A percentile compares a stretch with the other conserved stretches of the same genome.
Conservation (phyloP, 2,888 invertebrate genomes). For the Brenthis ino region DNA sequence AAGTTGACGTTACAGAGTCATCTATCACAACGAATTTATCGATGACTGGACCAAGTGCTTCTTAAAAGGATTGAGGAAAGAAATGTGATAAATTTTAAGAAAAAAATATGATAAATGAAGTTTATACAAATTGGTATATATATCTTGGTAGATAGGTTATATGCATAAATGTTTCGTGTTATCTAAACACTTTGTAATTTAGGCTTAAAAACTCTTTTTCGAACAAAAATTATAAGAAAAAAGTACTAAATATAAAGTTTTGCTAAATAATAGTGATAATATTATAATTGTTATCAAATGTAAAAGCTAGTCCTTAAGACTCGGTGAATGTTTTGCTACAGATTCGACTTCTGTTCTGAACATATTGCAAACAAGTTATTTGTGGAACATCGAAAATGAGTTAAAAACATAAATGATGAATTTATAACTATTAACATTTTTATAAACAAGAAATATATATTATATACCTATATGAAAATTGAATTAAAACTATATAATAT, state of each 20-base stretch:
- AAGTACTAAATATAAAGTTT: too few relatives aligned
- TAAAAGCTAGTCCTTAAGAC: conserved; percentile 16
- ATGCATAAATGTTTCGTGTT: too few relatives aligned
- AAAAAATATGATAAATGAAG: neutral
- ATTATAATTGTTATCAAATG: neutral
- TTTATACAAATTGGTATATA: too few relatives aligned
- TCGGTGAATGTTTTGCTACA: conserved; percentile 11
- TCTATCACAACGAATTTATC: conserved; percentile 25
- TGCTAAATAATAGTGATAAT: too few relatives aligned
- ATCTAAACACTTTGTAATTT: too few relatives aligned
- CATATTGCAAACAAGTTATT: conserved; percentile 19
- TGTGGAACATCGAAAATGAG: conserved; percentile 15
- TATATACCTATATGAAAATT: too few relatives aligned
- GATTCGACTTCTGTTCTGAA: conserved; percentile 18
- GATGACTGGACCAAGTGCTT: neutral
- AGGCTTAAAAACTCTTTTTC: too few relatives aligned
- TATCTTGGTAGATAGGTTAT: too few relatives aligned
- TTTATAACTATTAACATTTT: neutral
- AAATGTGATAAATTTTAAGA: neutral
- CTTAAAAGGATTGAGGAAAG: neutral
- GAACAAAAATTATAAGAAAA: too few relatives aligned
- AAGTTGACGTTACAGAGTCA: conserved; percentile 13
- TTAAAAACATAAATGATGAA: conserved; percentile 11
- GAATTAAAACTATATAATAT: too few relatives aligned
- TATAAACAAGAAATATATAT: neutral